Evolutionary conservation across 2,113 vertebrate genomes (phyloP).

Genomic region (Ictalurus punctatus): DNA sequence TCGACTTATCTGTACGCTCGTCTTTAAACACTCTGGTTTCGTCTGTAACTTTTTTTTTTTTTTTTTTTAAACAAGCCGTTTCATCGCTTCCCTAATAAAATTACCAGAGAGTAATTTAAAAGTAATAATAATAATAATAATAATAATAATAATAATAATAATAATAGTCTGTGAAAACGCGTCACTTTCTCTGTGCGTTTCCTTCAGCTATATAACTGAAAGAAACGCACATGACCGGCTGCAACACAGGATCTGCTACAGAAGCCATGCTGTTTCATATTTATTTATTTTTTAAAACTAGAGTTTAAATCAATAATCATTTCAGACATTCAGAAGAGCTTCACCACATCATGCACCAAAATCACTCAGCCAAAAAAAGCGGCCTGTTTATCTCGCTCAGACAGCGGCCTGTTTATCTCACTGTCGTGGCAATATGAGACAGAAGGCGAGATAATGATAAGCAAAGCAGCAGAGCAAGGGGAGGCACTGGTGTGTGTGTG

Average conservation of each 20-base stretch:
- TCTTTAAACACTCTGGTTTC: neutral
- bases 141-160: neutral
- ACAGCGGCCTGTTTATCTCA: neutral
- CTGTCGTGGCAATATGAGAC: neutral
- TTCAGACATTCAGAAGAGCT: neutral
- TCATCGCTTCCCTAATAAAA: neutral
- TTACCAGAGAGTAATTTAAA: neutral
- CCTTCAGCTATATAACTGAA: neutral
- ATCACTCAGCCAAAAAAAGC: neutral
- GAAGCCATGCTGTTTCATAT: neutral
- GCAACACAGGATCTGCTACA: neutral
- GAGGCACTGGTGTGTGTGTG: neutral
- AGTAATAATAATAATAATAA: neutral
- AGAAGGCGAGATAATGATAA: slow-evolving; percentile 46
- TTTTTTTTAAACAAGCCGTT: neutral
- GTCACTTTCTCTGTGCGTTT: neutral
- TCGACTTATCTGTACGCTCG: neutral
- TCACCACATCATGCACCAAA: neutral
- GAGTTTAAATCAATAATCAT: neutral
- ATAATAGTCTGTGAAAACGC: neutral
- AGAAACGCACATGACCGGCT: neutral
- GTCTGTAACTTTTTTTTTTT: neutral
- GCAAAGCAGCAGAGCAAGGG: neutral
- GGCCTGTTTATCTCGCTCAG: neutral
- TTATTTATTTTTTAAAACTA: neutral